Conservation (phyloP, 92 coral and sea anemone species). For the Palythoa caribaeorum region DNA sequence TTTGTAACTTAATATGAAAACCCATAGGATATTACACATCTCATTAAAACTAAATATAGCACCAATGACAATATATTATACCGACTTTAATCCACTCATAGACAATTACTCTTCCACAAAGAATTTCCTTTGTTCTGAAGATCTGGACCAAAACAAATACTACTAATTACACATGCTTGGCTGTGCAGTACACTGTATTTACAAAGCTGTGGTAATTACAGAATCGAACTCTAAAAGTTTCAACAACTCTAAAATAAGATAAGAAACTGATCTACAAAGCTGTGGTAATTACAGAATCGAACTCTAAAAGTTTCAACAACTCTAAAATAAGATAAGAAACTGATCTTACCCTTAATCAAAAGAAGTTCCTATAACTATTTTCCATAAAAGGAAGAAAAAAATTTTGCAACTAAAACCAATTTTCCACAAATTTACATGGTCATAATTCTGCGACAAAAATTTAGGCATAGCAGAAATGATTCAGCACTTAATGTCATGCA, state of each 20-base stretch:
- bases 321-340: not conserved
- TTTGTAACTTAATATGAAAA: not conserved
- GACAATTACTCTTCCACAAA: not conserved
- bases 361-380: not conserved
- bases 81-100: conserved; percentile 32
- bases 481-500: not conserved
- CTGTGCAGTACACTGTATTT: not conserved
- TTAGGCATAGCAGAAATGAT: not conserved
- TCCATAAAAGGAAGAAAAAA: not conserved
- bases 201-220: not conserved
- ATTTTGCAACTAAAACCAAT: not conserved
- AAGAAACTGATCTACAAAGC: conserved; percentile 1
- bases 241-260: not conserved
- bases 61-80: not conserved
- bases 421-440: not conserved
- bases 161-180: conserved; percentile 26
- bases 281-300: not conserved
- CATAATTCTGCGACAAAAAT: not conserved
- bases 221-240: not conserved
- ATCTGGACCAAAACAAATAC: not conserved
- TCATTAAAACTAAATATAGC: not conserved
- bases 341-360: not conserved
- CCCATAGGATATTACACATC: not conserved
- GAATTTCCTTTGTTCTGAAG: conserved; percentile 14
- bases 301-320: not conserved